A percentile compares a stretch with the other conserved stretches of the same genome.
These are phyloP conservation scores for Halcyon senegalensis DNA, from an alignment of 2,113 vertebrate genomes.

Conservation along the genomic window DNA sequence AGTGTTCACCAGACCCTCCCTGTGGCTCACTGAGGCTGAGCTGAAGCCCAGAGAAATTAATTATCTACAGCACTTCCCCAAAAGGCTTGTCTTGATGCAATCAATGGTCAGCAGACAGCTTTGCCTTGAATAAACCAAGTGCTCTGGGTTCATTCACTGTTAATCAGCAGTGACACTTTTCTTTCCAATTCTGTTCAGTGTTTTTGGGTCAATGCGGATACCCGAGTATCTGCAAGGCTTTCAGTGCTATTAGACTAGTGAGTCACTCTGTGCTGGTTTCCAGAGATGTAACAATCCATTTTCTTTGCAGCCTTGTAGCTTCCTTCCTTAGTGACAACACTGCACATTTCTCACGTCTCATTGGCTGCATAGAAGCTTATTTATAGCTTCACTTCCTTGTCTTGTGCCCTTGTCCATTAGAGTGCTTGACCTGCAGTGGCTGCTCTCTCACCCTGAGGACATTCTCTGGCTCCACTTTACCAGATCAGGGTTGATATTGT, in stretches of 20 bases:
- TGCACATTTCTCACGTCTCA: neutral
- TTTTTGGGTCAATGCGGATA: neutral
- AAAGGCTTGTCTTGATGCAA: neutral
- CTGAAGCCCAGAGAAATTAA: neutral
- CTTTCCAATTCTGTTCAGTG: neutral
- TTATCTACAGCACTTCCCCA: neutral
- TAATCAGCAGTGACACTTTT: neutral
- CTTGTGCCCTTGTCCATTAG: neutral
- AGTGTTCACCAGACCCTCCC: neutral
- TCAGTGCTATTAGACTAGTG: neutral
- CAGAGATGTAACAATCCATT: neutral
- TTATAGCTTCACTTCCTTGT: constrained; percentile 27
- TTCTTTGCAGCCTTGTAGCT: constrained; percentile 21
- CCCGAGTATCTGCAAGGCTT: neutral
- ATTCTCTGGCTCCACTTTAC: neutral
- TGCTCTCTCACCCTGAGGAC: constrained; percentile 8
- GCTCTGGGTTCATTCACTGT: neutral
- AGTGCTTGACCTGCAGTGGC: neutral
- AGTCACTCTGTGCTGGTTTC: neutral
- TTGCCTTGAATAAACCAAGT: neutral
- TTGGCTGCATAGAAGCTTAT: constrained; percentile 8
- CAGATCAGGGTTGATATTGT: neutral
- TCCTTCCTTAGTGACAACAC: constrained; percentile 29
- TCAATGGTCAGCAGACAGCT: neutral
- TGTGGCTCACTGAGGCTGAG: neutral